Percentiles rank a stretch among this genome's conserved stretches.
Conservation (phyloP, 2,113 vertebrate species). For the Morone chrysops region DNA sequence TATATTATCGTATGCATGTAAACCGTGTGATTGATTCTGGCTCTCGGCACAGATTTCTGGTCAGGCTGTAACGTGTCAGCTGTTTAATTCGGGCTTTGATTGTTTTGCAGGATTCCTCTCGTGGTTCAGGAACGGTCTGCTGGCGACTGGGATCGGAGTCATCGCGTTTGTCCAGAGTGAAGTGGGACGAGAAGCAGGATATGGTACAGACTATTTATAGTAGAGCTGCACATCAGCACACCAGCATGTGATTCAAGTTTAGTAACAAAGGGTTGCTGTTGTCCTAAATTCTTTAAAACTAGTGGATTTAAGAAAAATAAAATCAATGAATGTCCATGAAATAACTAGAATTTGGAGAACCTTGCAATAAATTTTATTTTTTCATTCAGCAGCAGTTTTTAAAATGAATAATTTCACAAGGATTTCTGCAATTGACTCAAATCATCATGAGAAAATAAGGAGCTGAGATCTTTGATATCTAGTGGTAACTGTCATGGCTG, state of each 20-base stretch:
- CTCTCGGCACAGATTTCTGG: not conserved
- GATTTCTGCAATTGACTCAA: slow-evolving; percentile 36
- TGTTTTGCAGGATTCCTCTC: slow-evolving; percentile 88
- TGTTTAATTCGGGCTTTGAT: slow-evolving; percentile 12
- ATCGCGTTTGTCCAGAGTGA: slow-evolving; percentile 92
- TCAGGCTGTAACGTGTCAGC: not conserved
- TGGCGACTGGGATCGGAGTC: slow-evolving; percentile 90
- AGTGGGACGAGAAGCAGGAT: slow-evolving; percentile 89
- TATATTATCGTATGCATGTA: not conserved
- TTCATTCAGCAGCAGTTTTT: slow-evolving; percentile 18
- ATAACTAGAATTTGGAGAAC: not conserved
- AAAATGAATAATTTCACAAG: slow-evolving; percentile 46
- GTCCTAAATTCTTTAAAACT: not conserved
- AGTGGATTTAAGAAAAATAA: not conserved
- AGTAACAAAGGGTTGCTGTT: not conserved
- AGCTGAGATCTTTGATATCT: slow-evolving; percentile 11
- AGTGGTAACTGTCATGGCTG: not conserved
- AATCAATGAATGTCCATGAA: slow-evolving; percentile 3
- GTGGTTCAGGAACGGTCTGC: slow-evolving; percentile 92
- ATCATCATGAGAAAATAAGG: not conserved
- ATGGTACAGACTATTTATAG: slow-evolving; percentile 79
- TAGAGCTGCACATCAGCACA: not conserved
- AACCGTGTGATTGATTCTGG: not conserved
- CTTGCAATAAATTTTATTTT: slow-evolving; percentile 13
- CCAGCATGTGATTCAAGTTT: not conserved